Evolutionary conservation across 2,797 vertebrate species (phyloP).

Genomic region (Simalia tracyae): DNA sequence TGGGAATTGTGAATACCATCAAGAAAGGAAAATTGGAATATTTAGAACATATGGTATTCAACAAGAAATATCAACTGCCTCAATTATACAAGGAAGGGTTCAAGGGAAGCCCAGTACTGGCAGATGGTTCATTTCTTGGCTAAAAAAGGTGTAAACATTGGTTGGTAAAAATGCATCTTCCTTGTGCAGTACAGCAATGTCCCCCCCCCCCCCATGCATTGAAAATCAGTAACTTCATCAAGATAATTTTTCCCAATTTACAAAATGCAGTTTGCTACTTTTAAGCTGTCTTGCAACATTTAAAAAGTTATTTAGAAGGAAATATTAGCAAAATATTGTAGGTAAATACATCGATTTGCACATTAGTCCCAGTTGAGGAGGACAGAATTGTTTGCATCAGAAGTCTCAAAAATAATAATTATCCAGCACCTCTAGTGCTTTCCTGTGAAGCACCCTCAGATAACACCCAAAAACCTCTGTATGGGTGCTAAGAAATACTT

Average conservation of each 20-base stretch:
- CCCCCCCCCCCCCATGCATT: neutral
- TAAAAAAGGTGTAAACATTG: neutral
- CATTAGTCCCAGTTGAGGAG: neutral
- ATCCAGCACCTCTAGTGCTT: neutral
- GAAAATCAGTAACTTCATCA: neutral
- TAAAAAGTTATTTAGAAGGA: too few species aligned
- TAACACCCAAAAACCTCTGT: fast-evolving
- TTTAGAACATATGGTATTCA: neutral
- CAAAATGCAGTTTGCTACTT: neutral
- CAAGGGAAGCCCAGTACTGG: neutral
- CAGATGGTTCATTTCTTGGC: neutral
- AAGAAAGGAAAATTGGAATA: neutral
- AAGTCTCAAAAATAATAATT: neutral
- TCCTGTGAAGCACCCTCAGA: neutral
- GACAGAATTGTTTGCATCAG: neutral
- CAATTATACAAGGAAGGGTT: neutral
- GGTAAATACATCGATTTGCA: neutral
- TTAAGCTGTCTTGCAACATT: neutral
- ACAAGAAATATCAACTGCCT: neutral
- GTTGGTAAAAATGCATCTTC: neutral
- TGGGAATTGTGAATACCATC: neutral
- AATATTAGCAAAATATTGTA: neutral
- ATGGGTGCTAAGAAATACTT: neutral
- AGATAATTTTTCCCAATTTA: neutral
- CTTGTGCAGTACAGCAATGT: neutral